Evolutionary conservation across 2,888 invertebrate genomes (phyloP).

Genomic region (Ennomos erosarius): DNA sequence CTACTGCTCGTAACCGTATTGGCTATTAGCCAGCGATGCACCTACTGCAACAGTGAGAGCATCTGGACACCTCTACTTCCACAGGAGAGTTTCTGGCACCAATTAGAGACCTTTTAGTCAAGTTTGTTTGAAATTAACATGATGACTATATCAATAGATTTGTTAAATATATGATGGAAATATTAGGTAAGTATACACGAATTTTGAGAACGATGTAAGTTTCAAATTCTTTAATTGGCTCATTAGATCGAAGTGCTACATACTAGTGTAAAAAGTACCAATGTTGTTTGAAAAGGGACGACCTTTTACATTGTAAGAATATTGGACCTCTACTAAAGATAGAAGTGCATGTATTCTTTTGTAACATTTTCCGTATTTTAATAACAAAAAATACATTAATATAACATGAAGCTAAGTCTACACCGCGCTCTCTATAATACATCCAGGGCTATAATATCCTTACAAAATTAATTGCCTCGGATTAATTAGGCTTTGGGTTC

Average conservation of each 20-base stretch:
- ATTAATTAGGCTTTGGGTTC: slow-evolving; percentile 34
- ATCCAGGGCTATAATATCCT: slow-evolving; percentile 11
- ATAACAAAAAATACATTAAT: neutral
- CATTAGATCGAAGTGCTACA: too few species aligned
- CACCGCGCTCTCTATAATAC: slow-evolving; percentile 5
- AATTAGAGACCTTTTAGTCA: slow-evolving; percentile 2
- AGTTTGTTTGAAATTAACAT: neutral
- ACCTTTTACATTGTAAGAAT: too few species aligned
- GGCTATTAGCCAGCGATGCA: slow-evolving; percentile 57
- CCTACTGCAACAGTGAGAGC: slow-evolving; percentile 39
- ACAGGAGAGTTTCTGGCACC: slow-evolving; percentile 17
- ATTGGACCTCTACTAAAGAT: too few species aligned
- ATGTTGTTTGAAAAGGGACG: too few species aligned
- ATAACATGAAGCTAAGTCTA: neutral
- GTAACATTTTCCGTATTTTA: too few species aligned
- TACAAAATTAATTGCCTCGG: slow-evolving; percentile 30
- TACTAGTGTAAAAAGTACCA: too few species aligned
- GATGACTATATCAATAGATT: neutral
- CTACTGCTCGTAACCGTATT: slow-evolving; percentile 44
- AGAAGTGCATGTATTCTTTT: too few species aligned
- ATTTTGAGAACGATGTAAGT: too few species aligned
- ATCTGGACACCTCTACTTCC: slow-evolving; percentile 28
- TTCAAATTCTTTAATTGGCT: too few species aligned
- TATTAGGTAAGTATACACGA: too few species aligned
- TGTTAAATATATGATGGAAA: too few species aligned